Base-by-base conservation (phyloP, 2,797 vertebrate species). In the Adrianichthys oophorus region DNA sequence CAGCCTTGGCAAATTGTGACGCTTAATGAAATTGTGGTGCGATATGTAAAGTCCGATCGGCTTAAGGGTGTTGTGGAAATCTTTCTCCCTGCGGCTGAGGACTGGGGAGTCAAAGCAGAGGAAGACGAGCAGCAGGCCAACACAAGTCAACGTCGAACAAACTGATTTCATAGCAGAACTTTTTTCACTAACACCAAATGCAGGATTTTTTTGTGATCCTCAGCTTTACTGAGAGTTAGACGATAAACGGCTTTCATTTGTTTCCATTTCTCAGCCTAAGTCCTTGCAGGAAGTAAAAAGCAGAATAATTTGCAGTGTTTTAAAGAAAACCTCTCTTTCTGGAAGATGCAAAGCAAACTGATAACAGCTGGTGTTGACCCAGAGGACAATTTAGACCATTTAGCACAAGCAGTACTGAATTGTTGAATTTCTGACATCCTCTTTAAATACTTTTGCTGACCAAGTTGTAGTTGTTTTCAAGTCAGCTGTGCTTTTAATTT, bases 361-460 rank as follows among this genome's bases (percentile, higher is more conserved):
- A 67, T 78, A 69, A 70, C 58, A 53, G 64, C 59, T 21, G 51
- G 54, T 73, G 63, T 84, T 86, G 72, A 68, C 58, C 57, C 41
- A 21, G 41, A 56, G 62, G 67, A 53, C 56, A 52, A 64, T 63
- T 76, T 61, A 67, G 55, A 47, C 60, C 41, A 52, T 80, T 87
- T 79, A 76, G 67, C 40, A 16, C 23, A 48, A 69, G 61, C 17
- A 57, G 65, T 76, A 59, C 37, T n/a, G 59, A 62, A 70, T 70
- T 68, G 61, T 64, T 86, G 69, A 80, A 69, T 63, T 51, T 47
- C 45, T n/a, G 62, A 69, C 68, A 65, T n/a, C 18, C 63, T 70
- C 84, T 88, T 88, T 83, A 84, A 88, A 89, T 90, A 90, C 66
- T 72, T 78, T 81, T 45, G 48, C 71, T 83, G 82, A 80, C 78